Evolutionary conservation across 2,797 vertebrate species (phyloP), one percentile per base, ranked within the genome.

Genomic region (Poecile montanus): DNA sequence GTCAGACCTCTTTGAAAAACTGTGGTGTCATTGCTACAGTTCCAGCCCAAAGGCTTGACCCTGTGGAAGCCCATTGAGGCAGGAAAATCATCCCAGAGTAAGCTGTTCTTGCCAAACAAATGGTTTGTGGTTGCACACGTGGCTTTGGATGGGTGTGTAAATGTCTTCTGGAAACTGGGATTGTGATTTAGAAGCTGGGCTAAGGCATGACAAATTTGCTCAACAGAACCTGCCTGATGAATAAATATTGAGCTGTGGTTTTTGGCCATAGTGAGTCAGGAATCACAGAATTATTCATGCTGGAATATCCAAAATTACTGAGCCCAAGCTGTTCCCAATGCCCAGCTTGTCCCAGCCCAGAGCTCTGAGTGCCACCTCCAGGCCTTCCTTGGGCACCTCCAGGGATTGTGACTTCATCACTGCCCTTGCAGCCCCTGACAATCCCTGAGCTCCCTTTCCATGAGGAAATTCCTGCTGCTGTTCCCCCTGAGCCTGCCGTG

Each of bases 291-390:
- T 23, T 26, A 9, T 22, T 61, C 4, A 47, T 18, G 40, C 1
- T 81, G 70, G 30, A 17, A 68, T 67, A 67, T 67, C 47, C 8
- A 8, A 40, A n/a, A 3, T 10, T 6, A 16, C 10, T 0, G 1
- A 60, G 3, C 30, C 16, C 16, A 5, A 3, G 0, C 60, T 45
- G 11, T 58, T 45, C 0, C 22, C 0, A 0, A 2, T 44, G 2
- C 22, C 27, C 66, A 57, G 36, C 15, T 50, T 23, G 50, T 63
- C 36, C 44, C 45, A 67, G n/a, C 27, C 62, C 58, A 44, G 51
- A 65, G 32, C 67, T 0, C 48, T 26, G 3, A 65, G 44, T 57
- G 66, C 22, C 50, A 42, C 2, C 0, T 17, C 7, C 62, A 36
- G 29, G 0, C 16, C 1, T 53, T 58, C 71, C 62, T 16, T 10